Evolutionary conservation across 1,140 invertebrate species (phyloP).

Genomic region (Bombus impatiens): DNA sequence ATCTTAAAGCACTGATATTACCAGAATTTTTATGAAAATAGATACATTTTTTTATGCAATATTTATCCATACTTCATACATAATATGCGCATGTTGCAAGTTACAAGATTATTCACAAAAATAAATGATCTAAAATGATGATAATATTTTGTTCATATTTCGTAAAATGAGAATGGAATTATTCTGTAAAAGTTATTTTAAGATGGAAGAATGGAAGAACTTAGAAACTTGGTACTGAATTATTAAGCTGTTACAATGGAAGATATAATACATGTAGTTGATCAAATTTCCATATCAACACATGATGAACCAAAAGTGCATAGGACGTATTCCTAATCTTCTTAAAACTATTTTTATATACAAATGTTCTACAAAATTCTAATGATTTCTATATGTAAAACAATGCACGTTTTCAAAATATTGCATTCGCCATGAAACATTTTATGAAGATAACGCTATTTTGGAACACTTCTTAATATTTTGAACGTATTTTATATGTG

Average conservation of each 20-base stretch:
- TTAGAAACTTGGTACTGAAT: constrained; percentile 40
- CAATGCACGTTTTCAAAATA: constrained; percentile 42
- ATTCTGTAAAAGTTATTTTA: constrained; percentile 28
- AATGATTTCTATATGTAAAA: constrained; percentile 39
- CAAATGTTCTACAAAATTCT: constrained; percentile 51
- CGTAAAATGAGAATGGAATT: constrained; percentile 39
- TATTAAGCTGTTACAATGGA: constrained; percentile 42
- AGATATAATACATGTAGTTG: constrained; percentile 24
- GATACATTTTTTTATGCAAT: constrained; percentile 41
- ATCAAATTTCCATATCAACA: constrained; percentile 28
- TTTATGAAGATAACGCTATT: constrained; percentile 36
- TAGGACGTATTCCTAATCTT: constrained; percentile 32
- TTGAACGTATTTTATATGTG: constrained; percentile 34
- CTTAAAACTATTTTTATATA: constrained; percentile 42
- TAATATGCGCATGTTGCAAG: constrained; percentile 17
- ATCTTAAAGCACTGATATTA: constrained; percentile 36
- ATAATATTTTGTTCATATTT: constrained; percentile 17
- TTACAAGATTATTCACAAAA: constrained; percentile 34
- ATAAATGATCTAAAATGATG: constrained; percentile 32
- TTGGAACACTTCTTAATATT: constrained; percentile 27
- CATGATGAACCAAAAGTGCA: constrained; percentile 26
- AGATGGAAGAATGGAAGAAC: constrained; percentile 64
- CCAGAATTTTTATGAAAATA: constrained; percentile 50
- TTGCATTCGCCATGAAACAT: constrained; percentile 42
- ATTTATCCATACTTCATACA: constrained; percentile 9